These are phyloP conservation scores for Antennarius striatus DNA, from an alignment of 2,113 vertebrate species.

Conservation along the genomic window DNA sequence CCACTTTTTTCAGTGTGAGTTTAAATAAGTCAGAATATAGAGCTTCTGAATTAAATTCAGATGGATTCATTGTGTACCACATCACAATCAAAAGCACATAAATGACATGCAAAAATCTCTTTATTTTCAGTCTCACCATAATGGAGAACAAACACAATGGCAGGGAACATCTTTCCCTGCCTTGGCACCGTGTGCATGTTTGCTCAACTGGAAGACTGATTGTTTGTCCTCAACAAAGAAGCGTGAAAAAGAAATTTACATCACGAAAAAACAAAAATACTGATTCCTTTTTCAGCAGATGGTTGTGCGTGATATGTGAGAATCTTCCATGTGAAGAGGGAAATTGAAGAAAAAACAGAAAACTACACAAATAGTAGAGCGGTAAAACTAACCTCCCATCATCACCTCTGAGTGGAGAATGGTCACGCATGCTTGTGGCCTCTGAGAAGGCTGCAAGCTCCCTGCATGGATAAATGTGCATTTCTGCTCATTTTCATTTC, in stretches of 20 bases:
- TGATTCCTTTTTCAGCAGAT: constrained; percentile 42
- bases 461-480: constrained; percentile 7
- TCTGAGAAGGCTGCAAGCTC: constrained; percentile 14
- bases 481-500: constrained; percentile 38
- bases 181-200: constrained; percentile 36
- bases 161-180: constrained; percentile 20
- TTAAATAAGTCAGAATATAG: background rate
- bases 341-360: constrained; percentile 27
- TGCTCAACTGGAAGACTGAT: constrained; percentile 24
- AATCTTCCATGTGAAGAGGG: constrained; percentile 35
- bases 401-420: constrained; percentile 36
- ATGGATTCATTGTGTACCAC: constrained; percentile 5
- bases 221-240: constrained; percentile 26
- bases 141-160: constrained; percentile 60
- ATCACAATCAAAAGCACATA: constrained; percentile 29
- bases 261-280: constrained; percentile 15
- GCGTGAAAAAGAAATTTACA: constrained; percentile 14
- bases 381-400: constrained; percentile 15
- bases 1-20: too few species aligned
- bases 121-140: constrained; percentile 38
- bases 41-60: constrained; percentile 14
- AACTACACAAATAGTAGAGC: constrained; percentile 22
- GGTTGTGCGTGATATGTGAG: constrained; percentile 10
- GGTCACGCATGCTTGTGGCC: constrained; percentile 44
- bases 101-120: constrained; percentile 20